phyloP scores from a whole-genome alignment of 2,113 vertebrate species.

The Hepsetus odoe region DNA sequence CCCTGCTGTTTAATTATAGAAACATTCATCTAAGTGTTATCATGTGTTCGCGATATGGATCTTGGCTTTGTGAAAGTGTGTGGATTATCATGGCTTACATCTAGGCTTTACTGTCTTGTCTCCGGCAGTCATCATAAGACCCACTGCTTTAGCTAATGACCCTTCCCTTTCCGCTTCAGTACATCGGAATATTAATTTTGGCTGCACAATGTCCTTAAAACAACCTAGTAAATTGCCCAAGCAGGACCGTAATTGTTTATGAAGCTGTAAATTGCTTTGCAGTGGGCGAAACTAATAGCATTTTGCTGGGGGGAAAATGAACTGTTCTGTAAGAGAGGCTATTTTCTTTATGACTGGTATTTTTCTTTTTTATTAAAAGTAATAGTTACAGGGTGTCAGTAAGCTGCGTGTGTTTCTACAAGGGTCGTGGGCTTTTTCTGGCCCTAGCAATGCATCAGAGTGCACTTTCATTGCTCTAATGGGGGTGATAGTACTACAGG shows the following conservation, averaged over 20 bases:
- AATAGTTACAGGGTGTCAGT: conserved; percentile 55
- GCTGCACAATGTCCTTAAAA: conserved; percentile 60
- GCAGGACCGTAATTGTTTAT: conserved; percentile 63
- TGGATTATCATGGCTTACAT: conserved; percentile 35
- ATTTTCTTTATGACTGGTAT: conserved; percentile 58
- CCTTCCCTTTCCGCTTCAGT: conserved; percentile 56
- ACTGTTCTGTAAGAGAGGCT: conserved; percentile 55
- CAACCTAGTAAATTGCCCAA: conserved; percentile 61
- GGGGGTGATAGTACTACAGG: conserved; percentile 41
- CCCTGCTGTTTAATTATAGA: not conserved
- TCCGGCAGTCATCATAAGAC: conserved; percentile 47
- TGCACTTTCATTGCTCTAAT: conserved; percentile 50
- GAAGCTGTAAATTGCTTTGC: conserved; percentile 64
- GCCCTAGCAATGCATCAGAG: conserved; percentile 53
- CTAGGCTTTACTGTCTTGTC: conserved; percentile 27
- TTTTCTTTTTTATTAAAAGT: conserved; percentile 60
- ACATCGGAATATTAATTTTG: conserved; percentile 57
- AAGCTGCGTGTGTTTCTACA: conserved; percentile 45
- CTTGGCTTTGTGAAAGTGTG: conserved; percentile 21
- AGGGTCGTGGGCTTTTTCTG: conserved; percentile 40
- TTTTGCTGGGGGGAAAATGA: conserved; percentile 47
- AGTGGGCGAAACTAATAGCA: conserved; percentile 60
- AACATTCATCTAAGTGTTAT: not conserved
- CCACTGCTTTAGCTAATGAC: conserved; percentile 58
- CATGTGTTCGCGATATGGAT: conserved; percentile 27